phyloP scores from a whole-genome alignment of 2,888 invertebrate species.

The Willowsia nigromaculata region DNA sequence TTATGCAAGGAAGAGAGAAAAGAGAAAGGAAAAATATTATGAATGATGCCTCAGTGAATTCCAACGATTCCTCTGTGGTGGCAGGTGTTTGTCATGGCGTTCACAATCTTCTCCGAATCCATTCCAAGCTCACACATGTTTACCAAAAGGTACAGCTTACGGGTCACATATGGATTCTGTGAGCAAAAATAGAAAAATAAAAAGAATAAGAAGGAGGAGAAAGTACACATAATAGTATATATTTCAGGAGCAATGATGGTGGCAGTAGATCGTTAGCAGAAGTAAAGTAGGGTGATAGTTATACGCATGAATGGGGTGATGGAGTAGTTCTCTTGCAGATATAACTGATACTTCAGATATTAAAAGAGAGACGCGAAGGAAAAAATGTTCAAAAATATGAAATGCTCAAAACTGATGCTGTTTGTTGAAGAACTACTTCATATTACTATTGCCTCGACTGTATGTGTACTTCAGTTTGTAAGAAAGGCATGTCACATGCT shows the following conservation, averaged over 20 bases:
- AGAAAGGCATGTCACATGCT: slow-evolving; percentile 64
- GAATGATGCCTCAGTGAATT: slow-evolving; percentile 73
- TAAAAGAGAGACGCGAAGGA: neutral
- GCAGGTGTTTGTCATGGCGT: slow-evolving; percentile 79
- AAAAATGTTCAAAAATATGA: neutral
- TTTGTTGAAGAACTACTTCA: neutral
- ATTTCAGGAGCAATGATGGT: neutral
- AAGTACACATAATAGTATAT: slow-evolving; percentile 40
- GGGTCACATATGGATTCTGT: slow-evolving; percentile 81
- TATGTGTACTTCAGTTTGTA: neutral
- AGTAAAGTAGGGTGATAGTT: neutral
- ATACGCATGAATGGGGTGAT: slow-evolving; percentile 1
- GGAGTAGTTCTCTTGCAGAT: neutral
- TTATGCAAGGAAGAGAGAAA: neutral
- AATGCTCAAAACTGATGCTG: neutral
- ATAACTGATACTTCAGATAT: neutral
- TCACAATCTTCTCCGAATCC: slow-evolving; percentile 74
- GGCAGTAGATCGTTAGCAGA: slow-evolving; percentile 51
- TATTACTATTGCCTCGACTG: neutral
- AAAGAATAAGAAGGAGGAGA: neutral
- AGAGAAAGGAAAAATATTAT: slow-evolving; percentile 12
- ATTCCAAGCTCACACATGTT: slow-evolving; percentile 81
- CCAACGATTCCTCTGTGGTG: slow-evolving; percentile 77
- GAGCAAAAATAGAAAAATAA: slow-evolving; percentile 12
- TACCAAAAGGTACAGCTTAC: slow-evolving; percentile 81